Evolutionary conservation across 2,888 invertebrate genomes (phyloP), one percentile per base, ranked within the genome.

Genomic region (Xestia rhomboidea): DNA sequence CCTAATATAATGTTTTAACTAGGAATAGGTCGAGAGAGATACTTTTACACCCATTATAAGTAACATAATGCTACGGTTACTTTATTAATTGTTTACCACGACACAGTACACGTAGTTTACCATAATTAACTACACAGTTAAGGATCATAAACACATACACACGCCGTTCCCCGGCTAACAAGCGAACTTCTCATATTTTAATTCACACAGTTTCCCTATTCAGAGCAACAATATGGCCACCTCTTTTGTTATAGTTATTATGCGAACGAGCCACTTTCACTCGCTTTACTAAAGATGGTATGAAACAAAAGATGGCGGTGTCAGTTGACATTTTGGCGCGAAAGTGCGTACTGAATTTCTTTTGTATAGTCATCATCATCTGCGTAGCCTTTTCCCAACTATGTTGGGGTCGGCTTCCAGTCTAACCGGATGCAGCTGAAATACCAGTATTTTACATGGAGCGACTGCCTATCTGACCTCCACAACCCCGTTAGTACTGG

Each of bases 211-310:
- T 82, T 79, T 70, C 63, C 30, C 44, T 15, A 44, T 49, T 62
- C 27, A 30, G 21, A 49, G 15, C 60, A 49, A 79, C 83, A 83
- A 84, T 62, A 82, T 82, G 79, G 76, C 73, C 24, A 10, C 15
- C n/a, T 30, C 67, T 63, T 68, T 80, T 54, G 51, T 60, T 62
- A 60, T 49, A 78, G 64, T 86, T 86, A 79, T 60, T 69, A 82
- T 84, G 82, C 54, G 79, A 84, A 80, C 34, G 38, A 18, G 38
- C 0, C 24, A 82, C 87, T 87, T 84, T 87, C 86, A 74, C 87
- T 80, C 7, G 13, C 21, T 62, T 41, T 24, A 8, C 30, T 27
- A 24, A 62, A n/a, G 60, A 68, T 38, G 46, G 60, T 18, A 30
- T 57, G 24, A 46, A 41, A 57, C 13, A 66, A 64, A 71, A 57